Evolutionary conservation across 2,888 invertebrate genomes (phyloP).

Genomic region (Papilio gigon): DNA sequence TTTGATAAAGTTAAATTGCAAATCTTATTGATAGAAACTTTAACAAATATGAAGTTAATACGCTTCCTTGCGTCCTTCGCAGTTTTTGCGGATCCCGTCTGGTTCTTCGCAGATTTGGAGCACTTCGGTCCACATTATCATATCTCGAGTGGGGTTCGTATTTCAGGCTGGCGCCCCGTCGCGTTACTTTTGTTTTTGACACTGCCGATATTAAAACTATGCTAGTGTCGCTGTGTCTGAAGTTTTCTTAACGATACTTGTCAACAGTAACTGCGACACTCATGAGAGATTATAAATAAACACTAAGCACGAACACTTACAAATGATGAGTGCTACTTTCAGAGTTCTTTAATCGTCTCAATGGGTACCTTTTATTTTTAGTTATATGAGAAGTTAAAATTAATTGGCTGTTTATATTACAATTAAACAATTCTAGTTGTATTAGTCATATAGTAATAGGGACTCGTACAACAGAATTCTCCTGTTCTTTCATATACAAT

Average conservation of each 20-base stretch:
- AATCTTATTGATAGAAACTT: constrained; percentile 10
- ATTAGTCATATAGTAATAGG: too few species aligned
- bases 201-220: constrained; percentile 14
- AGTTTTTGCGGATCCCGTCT: constrained; percentile 7
- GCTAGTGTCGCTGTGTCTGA: neutral
- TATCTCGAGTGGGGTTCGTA: constrained; percentile 42
- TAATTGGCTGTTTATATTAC: too few species aligned
- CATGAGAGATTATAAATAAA: neutral
- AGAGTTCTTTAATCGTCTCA: too few species aligned
- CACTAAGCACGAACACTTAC: neutral
- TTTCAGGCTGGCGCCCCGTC: constrained; percentile 43
- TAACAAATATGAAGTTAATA: constrained; percentile 1
- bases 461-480: too few species aligned
- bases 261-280: too few species aligned
- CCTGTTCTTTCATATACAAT: too few species aligned
- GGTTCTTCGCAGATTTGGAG: constrained; percentile 22
- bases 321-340: neutral
- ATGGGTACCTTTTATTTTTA: too few species aligned
- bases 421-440: too few species aligned
- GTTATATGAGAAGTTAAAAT: too few species aligned
- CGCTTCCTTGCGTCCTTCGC: neutral
- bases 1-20: constrained; percentile 13
- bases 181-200: constrained; percentile 43
- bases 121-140: constrained; percentile 30
- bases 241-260: neutral